Base-by-base conservation (phyloP, 2,797 vertebrate genomes). In the Octomys mimax region DNA sequence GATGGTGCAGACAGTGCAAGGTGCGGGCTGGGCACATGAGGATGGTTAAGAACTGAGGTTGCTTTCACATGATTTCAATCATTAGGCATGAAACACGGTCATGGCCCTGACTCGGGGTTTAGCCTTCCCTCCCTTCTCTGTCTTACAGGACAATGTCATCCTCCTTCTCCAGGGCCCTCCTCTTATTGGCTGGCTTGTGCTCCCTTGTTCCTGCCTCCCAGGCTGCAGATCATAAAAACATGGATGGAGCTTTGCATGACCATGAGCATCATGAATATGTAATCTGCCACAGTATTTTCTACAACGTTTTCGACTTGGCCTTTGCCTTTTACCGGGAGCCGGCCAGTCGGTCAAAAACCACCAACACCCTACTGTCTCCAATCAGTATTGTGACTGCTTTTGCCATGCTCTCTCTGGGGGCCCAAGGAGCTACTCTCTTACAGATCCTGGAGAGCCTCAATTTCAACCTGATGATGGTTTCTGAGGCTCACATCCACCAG, bases 321-420 rank as follows among this genome's bases (percentile, higher is more conserved):
- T 99, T 99, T 46, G 98, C 98, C 87, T 98, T 99, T 91, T 99
- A 99, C 96, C 99, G 97, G 94, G 98, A 97, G 14, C 87, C 99
- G 82, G 96, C 96, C 89, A 92, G 1, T 42, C 97, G 97, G 4
- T 92, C 97, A 39, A 98, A 98, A 11, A 98, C 97, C 70, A 98
- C 98, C 95, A 99, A 99, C 81, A 92, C 99, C 97, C 99, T 99
- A 97, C 99, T 98, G 96, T 99, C 99, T 0, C 99, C 99, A 0
- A 14, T 99, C 89, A 99, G 99, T 90, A 98, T 99, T 24, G 98
- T 99, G 19, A 92, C 98, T 0, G 99, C 98, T 85, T 98, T 99
- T 52, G 98, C 99, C n/a, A 96, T 99, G 98, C 85, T 99, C 33
- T 98, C 99, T 2, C 85, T 98, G 1, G 99, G 99, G 0, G 98